These are phyloP conservation scores for Volucella bombylans DNA, from an alignment of 2,888 invertebrate genomes.

Conservation along the genomic window DNA sequence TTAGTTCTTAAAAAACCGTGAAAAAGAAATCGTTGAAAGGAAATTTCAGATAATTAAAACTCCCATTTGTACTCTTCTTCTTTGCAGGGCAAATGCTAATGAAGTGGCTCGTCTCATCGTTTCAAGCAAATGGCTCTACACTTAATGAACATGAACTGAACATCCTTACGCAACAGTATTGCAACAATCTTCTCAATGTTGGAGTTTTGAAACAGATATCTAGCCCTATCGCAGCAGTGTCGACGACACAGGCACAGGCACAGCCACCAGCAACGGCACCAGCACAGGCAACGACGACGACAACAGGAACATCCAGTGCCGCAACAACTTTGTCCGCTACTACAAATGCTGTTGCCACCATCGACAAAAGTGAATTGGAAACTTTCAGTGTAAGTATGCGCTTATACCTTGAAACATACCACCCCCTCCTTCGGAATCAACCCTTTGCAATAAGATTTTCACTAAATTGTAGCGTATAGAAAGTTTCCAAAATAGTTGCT, in stretches of 20 bases:
- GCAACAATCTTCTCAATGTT: conserved; percentile 92
- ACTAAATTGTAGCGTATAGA: conserved; percentile 36
- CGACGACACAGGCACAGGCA: not conserved
- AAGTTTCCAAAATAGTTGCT: conserved; percentile 49
- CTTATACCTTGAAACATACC: not conserved
- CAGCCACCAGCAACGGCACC: conserved; percentile 15
- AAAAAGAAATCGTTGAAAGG: conserved; percentile 17
- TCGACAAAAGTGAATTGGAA: conserved; percentile 73
- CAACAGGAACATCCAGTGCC: conserved; percentile 22
- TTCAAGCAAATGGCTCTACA: conserved; percentile 87
- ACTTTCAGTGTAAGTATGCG: conserved; percentile 74
- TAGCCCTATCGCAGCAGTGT: conserved; percentile 79
- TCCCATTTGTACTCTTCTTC: conserved; percentile 56
- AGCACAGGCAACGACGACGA: conserved; percentile 8
- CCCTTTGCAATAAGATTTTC: conserved; percentile 43
- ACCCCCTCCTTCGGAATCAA: conserved; percentile 16
- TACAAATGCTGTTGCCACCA: conserved; percentile 13
- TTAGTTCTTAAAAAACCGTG: not conserved
- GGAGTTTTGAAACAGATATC: conserved; percentile 92
- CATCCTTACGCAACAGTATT: conserved; percentile 91
- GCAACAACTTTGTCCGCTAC: conserved; percentile 39
- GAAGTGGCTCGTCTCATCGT: conserved; percentile 92
- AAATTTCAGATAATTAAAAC: conserved; percentile 35
- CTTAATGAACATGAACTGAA: conserved; percentile 88
- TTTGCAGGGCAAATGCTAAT: conserved; percentile 93